These are phyloP conservation scores for Seriola aureovittata DNA, from an alignment of 2,113 vertebrate genomes.

Conservation along the genomic window DNA sequence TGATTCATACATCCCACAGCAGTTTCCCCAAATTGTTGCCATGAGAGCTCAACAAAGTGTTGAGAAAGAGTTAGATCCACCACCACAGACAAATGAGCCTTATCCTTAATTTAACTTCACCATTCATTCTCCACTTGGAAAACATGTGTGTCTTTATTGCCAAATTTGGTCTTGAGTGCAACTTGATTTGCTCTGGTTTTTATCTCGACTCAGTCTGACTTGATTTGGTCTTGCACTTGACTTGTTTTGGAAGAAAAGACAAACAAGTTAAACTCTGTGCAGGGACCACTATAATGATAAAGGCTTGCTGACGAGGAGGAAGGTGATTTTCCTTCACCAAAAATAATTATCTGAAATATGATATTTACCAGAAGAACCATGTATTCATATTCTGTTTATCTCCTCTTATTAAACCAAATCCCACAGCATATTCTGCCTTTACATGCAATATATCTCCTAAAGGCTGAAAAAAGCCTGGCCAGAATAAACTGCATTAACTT, in stretches of 20 bases:
- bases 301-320: background rate
- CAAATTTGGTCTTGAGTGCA: background rate
- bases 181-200: conserved; percentile 8
- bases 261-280: conserved; percentile 2
- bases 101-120: conserved; percentile 42
- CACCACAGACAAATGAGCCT: conserved; percentile 53
- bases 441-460: conserved; percentile 16
- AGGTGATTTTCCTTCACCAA: conserved; percentile 8
- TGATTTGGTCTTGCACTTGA: background rate
- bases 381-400: conserved; percentile 16
- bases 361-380: conserved; percentile 23
- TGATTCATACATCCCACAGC: conserved; percentile 71
- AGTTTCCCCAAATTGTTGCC: conserved; percentile 47
- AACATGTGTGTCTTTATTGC: conserved; percentile 18
- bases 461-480: conserved; percentile 21
- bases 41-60: conserved; percentile 45
- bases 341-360: conserved; percentile 38
- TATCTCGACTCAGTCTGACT: conserved; percentile 3
- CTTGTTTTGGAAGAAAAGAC: conserved; percentile 2
- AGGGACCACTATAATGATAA: conserved; percentile 15
- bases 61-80: conserved; percentile 56
- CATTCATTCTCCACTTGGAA: conserved; percentile 45
- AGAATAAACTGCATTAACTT: conserved; percentile 64
- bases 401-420: conserved; percentile 40
- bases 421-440: conserved; percentile 2